phyloP scores from a whole-genome alignment of 2,113 vertebrate genomes.

The Ageneiosus marmoratus region DNA sequence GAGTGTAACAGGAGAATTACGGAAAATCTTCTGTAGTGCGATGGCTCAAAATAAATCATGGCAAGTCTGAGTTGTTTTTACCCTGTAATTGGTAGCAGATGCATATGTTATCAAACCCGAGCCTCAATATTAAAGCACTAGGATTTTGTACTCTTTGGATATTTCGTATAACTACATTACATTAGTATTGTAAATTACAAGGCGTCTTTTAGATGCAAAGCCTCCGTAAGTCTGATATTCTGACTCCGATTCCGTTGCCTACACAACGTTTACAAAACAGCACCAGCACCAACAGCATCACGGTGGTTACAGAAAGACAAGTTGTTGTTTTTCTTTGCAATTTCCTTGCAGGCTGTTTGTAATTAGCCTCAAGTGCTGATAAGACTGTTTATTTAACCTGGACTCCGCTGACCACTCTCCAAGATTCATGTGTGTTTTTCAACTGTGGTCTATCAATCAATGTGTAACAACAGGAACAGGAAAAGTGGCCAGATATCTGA shows the following conservation, averaged over 20 bases:
- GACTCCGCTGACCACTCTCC: not conserved
- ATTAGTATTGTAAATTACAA: not conserved
- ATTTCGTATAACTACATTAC: no score
- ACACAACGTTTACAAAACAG: not conserved
- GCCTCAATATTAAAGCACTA: not conserved
- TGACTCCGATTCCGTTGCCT: not conserved
- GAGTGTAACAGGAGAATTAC: not conserved
- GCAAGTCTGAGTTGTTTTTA: constrained; percentile 11
- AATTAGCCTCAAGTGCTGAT: not conserved
- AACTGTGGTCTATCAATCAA: not conserved
- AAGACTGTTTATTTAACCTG: not conserved
- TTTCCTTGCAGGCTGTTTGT: not conserved
- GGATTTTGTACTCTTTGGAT: not conserved
- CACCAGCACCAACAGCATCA: not conserved
- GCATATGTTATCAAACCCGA: not conserved
- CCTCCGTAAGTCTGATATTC: not conserved
- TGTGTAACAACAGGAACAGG: not conserved
- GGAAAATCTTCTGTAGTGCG: constrained; percentile 15
- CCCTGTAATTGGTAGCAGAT: constrained; percentile 23
- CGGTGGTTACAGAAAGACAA: not conserved
- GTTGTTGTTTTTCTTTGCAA: not conserved
- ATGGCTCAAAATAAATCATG: constrained; percentile 19
- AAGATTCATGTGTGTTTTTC: not conserved
- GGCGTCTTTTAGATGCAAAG: constrained; percentile 11
- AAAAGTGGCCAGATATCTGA: not conserved